A percentile compares a stretch with the other conserved stretches of the same genome.
phyloP scores from a whole-genome alignment of 2,888 invertebrate species.

The Epirrita christyi region DNA sequence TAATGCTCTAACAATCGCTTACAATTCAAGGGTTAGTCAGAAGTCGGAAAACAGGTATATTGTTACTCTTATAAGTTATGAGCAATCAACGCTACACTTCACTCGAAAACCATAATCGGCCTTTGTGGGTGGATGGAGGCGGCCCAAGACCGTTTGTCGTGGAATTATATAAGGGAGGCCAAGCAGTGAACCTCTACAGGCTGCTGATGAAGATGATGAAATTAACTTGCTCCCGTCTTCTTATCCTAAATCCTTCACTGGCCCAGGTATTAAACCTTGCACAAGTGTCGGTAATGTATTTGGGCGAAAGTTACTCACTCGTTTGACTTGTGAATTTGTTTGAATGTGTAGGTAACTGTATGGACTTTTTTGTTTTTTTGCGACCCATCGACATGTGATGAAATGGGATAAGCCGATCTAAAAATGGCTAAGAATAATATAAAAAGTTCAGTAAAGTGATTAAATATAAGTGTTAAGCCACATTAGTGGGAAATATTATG shows the following conservation, averaged over 20 bases:
- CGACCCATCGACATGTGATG: neutral
- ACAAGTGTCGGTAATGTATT: slow-evolving; percentile 35
- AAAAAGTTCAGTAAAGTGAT: too few species aligned
- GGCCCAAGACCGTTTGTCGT: too few species aligned
- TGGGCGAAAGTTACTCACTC: slow-evolving; percentile 23
- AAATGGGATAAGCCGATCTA: neutral
- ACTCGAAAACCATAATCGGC: too few species aligned
- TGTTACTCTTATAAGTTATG: slow-evolving; percentile 32
- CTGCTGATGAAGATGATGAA: too few species aligned
- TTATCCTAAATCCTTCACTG: too few species aligned
- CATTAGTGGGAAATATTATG: too few species aligned
- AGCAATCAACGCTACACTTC: slow-evolving; percentile 30
- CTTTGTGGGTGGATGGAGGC: too few species aligned
- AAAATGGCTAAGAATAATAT: too few species aligned
- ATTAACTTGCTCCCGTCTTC: too few species aligned
- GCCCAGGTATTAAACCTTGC: slow-evolving; percentile 14
- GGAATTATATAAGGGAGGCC: too few species aligned
- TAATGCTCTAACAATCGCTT: slow-evolving; percentile 13
- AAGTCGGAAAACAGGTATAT: slow-evolving; percentile 39
- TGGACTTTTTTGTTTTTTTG: slow-evolving; percentile 1
- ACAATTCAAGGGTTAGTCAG: slow-evolving; percentile 17
- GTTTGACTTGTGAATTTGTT: slow-evolving; percentile 21
- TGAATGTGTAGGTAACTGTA: slow-evolving; percentile 20
- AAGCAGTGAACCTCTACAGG: too few species aligned
- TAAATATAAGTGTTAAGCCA: too few species aligned